Evolutionary conservation across 2,113 vertebrate species (phyloP), one percentile per base, ranked within the genome.

Genomic region (Potamarius usumacintae): DNA sequence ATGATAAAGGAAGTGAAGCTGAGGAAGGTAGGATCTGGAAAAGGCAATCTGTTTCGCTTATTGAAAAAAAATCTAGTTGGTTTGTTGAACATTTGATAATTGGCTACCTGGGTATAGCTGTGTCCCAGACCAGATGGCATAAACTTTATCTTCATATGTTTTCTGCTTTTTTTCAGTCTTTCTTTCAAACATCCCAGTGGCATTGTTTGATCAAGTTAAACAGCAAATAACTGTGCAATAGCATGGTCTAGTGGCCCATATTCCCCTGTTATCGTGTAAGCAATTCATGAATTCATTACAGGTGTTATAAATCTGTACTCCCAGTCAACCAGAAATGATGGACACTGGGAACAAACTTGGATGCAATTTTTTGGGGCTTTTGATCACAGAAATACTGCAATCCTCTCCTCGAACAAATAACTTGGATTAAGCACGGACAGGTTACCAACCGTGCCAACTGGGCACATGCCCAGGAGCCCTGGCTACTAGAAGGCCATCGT

Each of bases 171-270:
- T 81, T 82, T 50, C 7, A 65, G 84, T 53, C 48, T 27, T 85
- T 52, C 74, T 79, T 85, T 65, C 52, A 82, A 87, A 82, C 25
- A 27, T 78, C 69, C 76, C 89, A 60, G 57, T 72, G 57, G 78
- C 83, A 82, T 89, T 85, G 83, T 82, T 76, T 83, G 72, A 83
- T 83, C 69, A 55, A 65, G 88, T 86, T 88, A 88, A 84, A 83
- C 50, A 81, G 84, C 85, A 80, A 80, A 88, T 86, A 84, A 88
- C 88, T 84, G 69, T 18, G 22, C 30, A 84, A 83, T 85, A 88
- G 81, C 71, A 27, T 76, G 34, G 85, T 88, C 83, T 60, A 55
- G 48, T 82, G 85, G 82, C 62, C 72, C 58, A 77, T 27, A 53
- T 80, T 48, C 20, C 58, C 48, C n/a, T 76, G 67, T 30, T 53